These are phyloP conservation scores for Imbricaverruca yamaguchii DNA, from an alignment of 2,888 invertebrate species.

Conservation along the genomic window DNA sequence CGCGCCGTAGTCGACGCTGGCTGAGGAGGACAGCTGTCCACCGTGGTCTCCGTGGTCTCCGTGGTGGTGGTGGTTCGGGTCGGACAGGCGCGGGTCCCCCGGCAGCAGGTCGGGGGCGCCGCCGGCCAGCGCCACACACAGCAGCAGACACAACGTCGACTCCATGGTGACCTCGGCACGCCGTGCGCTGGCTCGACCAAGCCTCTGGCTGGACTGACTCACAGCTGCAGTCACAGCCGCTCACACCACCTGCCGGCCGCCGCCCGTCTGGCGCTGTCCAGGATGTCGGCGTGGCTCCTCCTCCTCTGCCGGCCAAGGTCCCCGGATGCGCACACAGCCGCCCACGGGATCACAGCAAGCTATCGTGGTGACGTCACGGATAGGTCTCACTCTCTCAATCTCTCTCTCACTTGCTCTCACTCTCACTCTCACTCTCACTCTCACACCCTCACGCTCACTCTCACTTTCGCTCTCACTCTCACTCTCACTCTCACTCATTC, in stretches of 20 bases:
- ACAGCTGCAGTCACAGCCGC: too few species aligned
- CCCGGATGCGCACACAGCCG: not conserved
- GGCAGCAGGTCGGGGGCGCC: conserved; percentile 8
- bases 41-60: not conserved
- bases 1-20: not conserved
- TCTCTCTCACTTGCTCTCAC: not conserved
- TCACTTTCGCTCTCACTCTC: too few species aligned
- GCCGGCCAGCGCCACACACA: conserved; percentile 15
- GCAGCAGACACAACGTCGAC: conserved; percentile 6
- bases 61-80: not conserved
- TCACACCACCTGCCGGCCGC: not conserved
- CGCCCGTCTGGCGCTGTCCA: too few species aligned
- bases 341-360: not conserved
- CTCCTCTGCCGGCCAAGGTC: not conserved
- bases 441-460: too few species aligned
- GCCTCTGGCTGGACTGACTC: too few species aligned
- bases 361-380: not conserved
- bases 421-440: not conserved
- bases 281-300: not conserved
- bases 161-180: conserved; percentile 16
- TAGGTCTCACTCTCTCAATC: not conserved
- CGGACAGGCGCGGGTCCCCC: conserved; percentile 7
- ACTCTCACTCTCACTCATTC: too few species aligned
- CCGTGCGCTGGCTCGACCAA: not conserved
- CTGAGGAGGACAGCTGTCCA: not conserved